Evolutionary conservation across 92 coral and sea anemone species (phyloP).

Genomic region (Diadumene lineata): DNA sequence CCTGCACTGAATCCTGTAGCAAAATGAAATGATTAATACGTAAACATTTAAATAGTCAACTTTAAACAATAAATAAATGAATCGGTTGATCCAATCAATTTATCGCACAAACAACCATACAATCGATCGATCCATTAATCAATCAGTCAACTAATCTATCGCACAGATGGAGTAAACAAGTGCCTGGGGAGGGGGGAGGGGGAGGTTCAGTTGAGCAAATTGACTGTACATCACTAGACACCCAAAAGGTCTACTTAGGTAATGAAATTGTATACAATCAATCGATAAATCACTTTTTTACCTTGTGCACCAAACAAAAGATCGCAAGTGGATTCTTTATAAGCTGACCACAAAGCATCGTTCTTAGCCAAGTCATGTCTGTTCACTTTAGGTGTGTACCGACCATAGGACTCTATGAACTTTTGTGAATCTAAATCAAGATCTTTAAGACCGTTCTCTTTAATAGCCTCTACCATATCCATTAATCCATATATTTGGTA

Average conservation of each 20-base stretch:
- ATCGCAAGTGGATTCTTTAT: slow-evolving; percentile 39
- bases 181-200: no score
- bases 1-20: slow-evolving; percentile 19
- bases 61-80: not conserved
- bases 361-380: slow-evolving; percentile 38
- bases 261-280: no score
- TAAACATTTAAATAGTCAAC: not conserved
- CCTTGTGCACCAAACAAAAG: slow-evolving; percentile 12
- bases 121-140: no score
- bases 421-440: slow-evolving; percentile 31
- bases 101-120: no score
- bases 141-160: no score
- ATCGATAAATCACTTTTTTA: no score
- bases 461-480: slow-evolving; percentile 20
- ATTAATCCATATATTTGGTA: slow-evolving; percentile 37
- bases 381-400: slow-evolving; percentile 49
- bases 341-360: slow-evolving; percentile 46
- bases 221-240: no score
- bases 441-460: slow-evolving; percentile 12
- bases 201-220: no score
- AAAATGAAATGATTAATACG: not conserved
- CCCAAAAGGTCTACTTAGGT: not conserved
- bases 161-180: no score
- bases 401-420: slow-evolving; percentile 45
- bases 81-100: no score